phyloP scores from a whole-genome alignment of 2,888 invertebrate species.

The Pristionchus arcanus region DNA sequence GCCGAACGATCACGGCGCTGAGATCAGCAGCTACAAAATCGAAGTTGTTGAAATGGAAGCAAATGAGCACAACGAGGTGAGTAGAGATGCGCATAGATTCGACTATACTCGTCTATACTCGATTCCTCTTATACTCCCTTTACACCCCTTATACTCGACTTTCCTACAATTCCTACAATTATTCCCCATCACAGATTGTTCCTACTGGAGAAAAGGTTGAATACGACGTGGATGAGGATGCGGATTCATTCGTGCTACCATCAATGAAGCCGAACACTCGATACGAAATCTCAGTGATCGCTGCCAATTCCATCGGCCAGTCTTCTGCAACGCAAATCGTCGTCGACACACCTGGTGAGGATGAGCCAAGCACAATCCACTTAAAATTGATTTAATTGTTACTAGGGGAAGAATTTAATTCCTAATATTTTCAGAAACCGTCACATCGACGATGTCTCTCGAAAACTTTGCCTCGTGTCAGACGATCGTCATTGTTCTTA shows the following conservation, averaged over 20 bases:
- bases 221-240: slow-evolving; percentile 58
- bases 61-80: slow-evolving; percentile 37
- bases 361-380: not conserved
- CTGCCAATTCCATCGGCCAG: slow-evolving; percentile 90
- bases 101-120: too few species aligned
- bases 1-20: slow-evolving; percentile 72
- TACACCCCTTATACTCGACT: too few species aligned
- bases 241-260: slow-evolving; percentile 60
- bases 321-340: slow-evolving; percentile 88
- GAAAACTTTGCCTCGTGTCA: slow-evolving; percentile 80
- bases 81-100: too few species aligned
- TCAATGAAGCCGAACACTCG: slow-evolving; percentile 87
- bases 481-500: slow-evolving; percentile 90
- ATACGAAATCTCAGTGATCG: slow-evolving; percentile 90
- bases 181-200: not conserved
- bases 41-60: slow-evolving; percentile 61
- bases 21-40: slow-evolving; percentile 65
- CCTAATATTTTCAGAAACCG: slow-evolving; percentile 23
- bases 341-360: slow-evolving; percentile 80
- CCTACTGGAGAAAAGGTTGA: slow-evolving; percentile 46
- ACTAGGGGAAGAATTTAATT: not conserved
- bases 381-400: too few species aligned
- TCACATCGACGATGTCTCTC: not conserved
- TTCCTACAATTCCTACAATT: too few species aligned
- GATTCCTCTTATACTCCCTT: too few species aligned